Percentiles rank a stretch among this genome's conserved stretches.
Conservation (phyloP, 1,140 invertebrate genomes). For the Caenorhabditis briggsae region DNA sequence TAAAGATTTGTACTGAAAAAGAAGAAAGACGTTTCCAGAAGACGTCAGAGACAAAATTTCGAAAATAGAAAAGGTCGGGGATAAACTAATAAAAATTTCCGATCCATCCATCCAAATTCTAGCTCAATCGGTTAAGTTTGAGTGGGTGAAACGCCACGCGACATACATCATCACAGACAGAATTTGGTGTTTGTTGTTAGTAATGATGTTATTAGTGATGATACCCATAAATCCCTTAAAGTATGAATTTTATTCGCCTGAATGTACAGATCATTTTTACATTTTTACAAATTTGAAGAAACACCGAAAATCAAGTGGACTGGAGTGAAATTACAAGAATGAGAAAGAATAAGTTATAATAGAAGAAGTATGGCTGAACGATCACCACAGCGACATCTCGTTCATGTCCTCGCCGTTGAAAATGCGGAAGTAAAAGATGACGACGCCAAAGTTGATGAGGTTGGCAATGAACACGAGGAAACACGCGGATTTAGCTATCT, state of each 20-base stretch:
- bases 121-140: too few species aligned
- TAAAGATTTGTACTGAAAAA: too few species aligned
- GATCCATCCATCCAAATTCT: too few species aligned
- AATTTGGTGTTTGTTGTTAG: too few species aligned
- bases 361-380: not conserved
- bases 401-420: slow-evolving; percentile 80
- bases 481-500: slow-evolving; percentile 62
- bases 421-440: slow-evolving; percentile 65
- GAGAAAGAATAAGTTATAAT: slow-evolving; percentile 21
- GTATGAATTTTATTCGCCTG: not conserved
- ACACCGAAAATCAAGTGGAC: not conserved
- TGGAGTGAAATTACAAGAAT: not conserved
- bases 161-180: too few species aligned
- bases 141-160: too few species aligned
- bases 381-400: slow-evolving; percentile 70
- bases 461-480: slow-evolving; percentile 67
- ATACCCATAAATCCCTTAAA: too few species aligned
- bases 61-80: too few species aligned
- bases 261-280: slow-evolving; percentile 43
- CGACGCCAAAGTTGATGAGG: slow-evolving; percentile 59
- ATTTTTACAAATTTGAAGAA: slow-evolving; percentile 28
- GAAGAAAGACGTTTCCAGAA: too few species aligned
- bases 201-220: too few species aligned
- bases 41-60: too few species aligned
- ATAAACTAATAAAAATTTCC: too few species aligned